Base-by-base conservation (phyloP, 2,888 invertebrate genomes). In the Eupeodes luniger region DNA sequence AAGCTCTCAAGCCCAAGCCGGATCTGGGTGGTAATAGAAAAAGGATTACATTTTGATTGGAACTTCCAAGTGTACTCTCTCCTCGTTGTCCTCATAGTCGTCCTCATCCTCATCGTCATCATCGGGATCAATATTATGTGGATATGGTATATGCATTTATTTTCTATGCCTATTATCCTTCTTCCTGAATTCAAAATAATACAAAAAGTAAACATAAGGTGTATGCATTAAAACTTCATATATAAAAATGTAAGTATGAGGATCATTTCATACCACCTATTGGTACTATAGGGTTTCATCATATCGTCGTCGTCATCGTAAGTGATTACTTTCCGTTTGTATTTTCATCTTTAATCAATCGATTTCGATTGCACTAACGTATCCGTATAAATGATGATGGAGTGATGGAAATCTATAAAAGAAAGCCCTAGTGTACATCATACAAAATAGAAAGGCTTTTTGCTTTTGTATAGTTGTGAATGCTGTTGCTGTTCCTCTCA, bases 1-100 rank as follows among this genome's bases (percentile, higher is more conserved):
- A 67, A 53, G 47, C 61, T 70, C 55, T 14, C 36, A 7, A 51
- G 55, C 40, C 40, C 36, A n/a, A 19, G 27, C 55, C 40, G 27
- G 55, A 19, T 49, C 51, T 36, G 53, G 72, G 34, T 72, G 72
- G 72, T 59, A 59, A 59, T 72, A 72, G 57, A 77, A 81, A 80
- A 87, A 67, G 84, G 80, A 77, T 87, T 84, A 87, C 66, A 59
- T 61, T 83, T 70, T 80, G 86, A 87, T 80, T 83, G 79, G 61
- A 87, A 72, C 47, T 59, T 57, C 27, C n/a, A 59, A 72, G 59
- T 77, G 61, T 72, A 49, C 51, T 19, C 49, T 27, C 3, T 27
- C 27, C 27, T 40, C 40, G 40, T 40, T 9, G 40, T 40, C 40
- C 6, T 40, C 40, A 9, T 36, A 36, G 36, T 36, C 36, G 36